Base-by-base conservation (phyloP, 1,140 invertebrate species). In the Zophobas morio region DNA sequence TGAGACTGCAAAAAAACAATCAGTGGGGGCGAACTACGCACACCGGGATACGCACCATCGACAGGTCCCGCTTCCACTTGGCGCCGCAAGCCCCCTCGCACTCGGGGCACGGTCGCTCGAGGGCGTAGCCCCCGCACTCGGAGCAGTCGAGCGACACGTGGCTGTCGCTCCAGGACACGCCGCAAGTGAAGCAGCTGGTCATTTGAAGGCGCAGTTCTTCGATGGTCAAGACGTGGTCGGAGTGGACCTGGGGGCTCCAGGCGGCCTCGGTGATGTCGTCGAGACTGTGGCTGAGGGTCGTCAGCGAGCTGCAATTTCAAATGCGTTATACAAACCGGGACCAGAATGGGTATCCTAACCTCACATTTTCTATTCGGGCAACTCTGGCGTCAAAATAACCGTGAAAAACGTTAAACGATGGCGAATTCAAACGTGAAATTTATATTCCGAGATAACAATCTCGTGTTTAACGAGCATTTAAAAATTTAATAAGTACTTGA, bases 71-170 rank as follows among this genome's bases (percentile, higher is more conserved):
- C 82, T 92, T 93, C 94, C 94, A 96, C 35, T 88, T 84, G n/a
- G 88, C 88, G 71, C 89, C 89, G 84, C 95, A 96, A 79, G 90
- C 89, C 54, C 94, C 94, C 76, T 94, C 91, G 85, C 95, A 96
- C 0, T 91, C 85, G 6, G 92, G 93, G 82, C 95, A 96, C 1
- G 94, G 93, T 79, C 94, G 88, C 76, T 91, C 88, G 78, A 95
- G 86, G 39, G 93, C 92, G 82, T 95, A 96, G 56, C 94, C 94
- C 46, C 94, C 95, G 85, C 95, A 96, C 85, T 96, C 95, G 40
- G 89, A 88, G 86, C 94, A 96, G 84, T 94, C 94, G 4, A 94
- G 85, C 1, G 93, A 94, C 8, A 94, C 92, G 82, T 95, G 94
- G 75, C 93, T 90, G 81, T 95, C 92, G 79, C 89, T 90, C 95